Base-by-base conservation (phyloP, 2,113 vertebrate genomes). In the Brachypodius melanocephalos region DNA sequence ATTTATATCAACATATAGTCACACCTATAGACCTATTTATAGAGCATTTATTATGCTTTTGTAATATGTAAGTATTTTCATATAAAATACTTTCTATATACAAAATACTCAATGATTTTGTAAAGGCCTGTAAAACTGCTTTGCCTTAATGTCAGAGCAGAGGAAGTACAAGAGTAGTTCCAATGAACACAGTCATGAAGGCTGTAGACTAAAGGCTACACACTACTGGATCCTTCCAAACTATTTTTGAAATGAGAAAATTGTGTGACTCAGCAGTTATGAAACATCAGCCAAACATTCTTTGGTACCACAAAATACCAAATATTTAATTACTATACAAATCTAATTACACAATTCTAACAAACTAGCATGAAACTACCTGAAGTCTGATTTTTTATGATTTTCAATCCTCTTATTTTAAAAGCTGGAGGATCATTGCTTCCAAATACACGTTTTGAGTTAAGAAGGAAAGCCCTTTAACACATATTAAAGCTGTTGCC, bases 401-500 rank as follows among this genome's bases (percentile, higher is more conserved):
- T 92, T 97, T 97, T 82, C 94, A 97, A 96, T 92, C 92, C 28
- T 69, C 81, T 93, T 96, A 95, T 2, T 2, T 78, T 91, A 93
- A 93, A 71, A 95, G 59, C 34, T 84, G 42, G 83, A 91, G 79
- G 88, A 88, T 97, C 72, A 97, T 85, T 93, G 89, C 79, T 94
- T 90, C 85, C 88, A 95, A 93, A 97, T 88, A 92, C 67, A 75
- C 34, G 1, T 45, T 97, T 78, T 86, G 69, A 89, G 95, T 97
- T 96, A 91, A 88, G 94, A 86, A 75, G 93, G 93, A 86, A 97
- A 97, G 95, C 61, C 85, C 89, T 97, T 96, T 97, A 86, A 96
- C 57, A 82, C 78, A 90, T 58, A 95, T 66, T 76, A 93, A 95
- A 96, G 88, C 63, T 90, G 62, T 67, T 97, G 88, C 84, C 95